Evolutionary conservation across 2,113 vertebrate genomes (phyloP), one percentile per base, ranked within the genome.

Genomic region (Pseudopipra pipra): DNA sequence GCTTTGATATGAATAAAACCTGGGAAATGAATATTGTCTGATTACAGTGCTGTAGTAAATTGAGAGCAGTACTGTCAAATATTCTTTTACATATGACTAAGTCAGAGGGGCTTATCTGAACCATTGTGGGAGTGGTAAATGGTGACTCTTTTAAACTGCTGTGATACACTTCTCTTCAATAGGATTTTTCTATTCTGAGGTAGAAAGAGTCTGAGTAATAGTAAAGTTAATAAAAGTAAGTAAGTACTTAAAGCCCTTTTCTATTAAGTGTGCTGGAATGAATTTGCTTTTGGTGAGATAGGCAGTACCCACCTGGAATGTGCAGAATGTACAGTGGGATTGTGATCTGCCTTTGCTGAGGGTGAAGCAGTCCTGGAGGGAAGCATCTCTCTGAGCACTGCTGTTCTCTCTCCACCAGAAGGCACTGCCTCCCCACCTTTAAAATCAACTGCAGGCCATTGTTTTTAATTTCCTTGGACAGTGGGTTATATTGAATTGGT

Each of bases 351-450:
- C 51, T 14, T 63, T 39, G 70, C 54, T 62, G 74, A 30, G 30
- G 30, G 4, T 20, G 31, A 21, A 55, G 3, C 41, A 18, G 18
- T 44, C 11, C 35, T 59, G 12, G 62, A 39, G 23, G 31, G 41
- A 35, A 11, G 28, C 49, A 24, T 73, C 27, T 43, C 41, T 73
- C 13, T 31, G 47, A 58, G 82, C 7, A 1, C 7, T 80, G 39
- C 28, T 56, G 27, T 31, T 58, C 49, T 58, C 20, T 86, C 63
- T 82, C 94, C 78, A 76, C 71, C 86, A 96, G 95, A 94, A 79
- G 94, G 87, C 91, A 85, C 87, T 93, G 59, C 35, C 23, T 88
- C 27, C 31, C 63, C 39, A 5, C 5, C 6, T 79, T 78, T 20
- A 44, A 41, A 61, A 62, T 51, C 35, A 73, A 11, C 43, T 27